Percentiles rank a stretch among this genome's conserved stretches.
phyloP scores from a whole-genome alignment of 2,888 invertebrate genomes.

The Caenorhabditis sp. region DNA sequence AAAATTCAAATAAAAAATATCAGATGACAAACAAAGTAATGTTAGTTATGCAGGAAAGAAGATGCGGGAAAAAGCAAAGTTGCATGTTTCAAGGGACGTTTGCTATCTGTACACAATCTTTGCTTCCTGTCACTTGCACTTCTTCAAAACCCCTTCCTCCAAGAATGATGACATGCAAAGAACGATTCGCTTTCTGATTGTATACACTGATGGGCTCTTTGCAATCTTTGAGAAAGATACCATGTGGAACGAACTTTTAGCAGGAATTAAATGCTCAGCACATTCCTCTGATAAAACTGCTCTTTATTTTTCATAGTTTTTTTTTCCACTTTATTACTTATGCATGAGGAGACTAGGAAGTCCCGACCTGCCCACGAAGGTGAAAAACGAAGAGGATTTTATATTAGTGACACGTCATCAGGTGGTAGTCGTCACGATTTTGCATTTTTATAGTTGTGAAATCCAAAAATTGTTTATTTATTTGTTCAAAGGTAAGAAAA shows the following conservation, averaged over 20 bases:
- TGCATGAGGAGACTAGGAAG: slow-evolving; percentile 23
- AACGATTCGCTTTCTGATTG: slow-evolving; percentile 6
- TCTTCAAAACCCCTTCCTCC: slow-evolving; percentile 12
- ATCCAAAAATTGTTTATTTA: slow-evolving; percentile 38
- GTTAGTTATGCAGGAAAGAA: neutral
- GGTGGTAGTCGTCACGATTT: slow-evolving; percentile 42
- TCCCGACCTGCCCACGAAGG: slow-evolving; percentile 26
- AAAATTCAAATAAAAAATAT: too few species aligned
- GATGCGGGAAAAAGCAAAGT: neutral
- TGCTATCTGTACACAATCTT: slow-evolving; percentile 35
- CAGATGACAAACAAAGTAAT: too few species aligned
- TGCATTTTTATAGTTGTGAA: slow-evolving; percentile 38
- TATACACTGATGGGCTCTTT: neutral
- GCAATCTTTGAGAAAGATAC: neutral
- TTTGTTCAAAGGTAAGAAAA: slow-evolving; percentile 25
- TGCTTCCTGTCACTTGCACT: slow-evolving; percentile 33
- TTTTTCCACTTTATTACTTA: slow-evolving; percentile 13
- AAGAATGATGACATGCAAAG: slow-evolving; percentile 32
- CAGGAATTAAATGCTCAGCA: slow-evolving; percentile 13
- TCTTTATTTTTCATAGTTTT: neutral
- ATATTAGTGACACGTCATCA: slow-evolving; percentile 35
- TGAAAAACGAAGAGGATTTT: slow-evolving; percentile 33
- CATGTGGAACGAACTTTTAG: slow-evolving; percentile 17
- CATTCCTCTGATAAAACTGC: neutral
- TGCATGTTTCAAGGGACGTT: slow-evolving; percentile 19